phyloP scores from a whole-genome alignment of 2,113 vertebrate genomes.

The Tachuris rubrigastra region DNA sequence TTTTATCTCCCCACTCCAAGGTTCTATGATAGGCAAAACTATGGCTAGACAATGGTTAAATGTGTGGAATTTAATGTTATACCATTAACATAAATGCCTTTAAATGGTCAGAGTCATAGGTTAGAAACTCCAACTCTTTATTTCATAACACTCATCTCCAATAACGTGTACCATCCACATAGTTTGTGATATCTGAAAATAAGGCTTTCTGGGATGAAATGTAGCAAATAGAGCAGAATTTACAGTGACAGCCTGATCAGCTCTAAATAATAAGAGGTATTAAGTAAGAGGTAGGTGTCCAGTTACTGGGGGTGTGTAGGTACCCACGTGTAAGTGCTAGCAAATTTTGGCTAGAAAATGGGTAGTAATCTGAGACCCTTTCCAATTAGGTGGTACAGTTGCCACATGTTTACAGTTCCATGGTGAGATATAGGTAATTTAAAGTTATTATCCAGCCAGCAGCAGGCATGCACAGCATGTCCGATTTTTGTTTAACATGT shows the following conservation, averaged over 20 bases:
- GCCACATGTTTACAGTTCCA: conserved; percentile 7
- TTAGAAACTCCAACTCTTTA: background rate
- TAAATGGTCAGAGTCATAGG: background rate
- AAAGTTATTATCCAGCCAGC: background rate
- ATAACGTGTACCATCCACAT: background rate
- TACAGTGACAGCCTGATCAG: background rate
- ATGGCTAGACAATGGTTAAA: background rate
- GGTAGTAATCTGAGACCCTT: background rate
- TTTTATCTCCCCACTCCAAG: background rate
- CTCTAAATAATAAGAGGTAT: background rate
- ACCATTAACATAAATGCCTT: background rate
- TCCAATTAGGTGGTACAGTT: background rate
- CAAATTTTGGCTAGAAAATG: background rate
- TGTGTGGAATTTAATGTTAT: background rate
- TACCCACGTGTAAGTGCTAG: background rate
- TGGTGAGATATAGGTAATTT: background rate
- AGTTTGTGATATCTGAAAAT: background rate
- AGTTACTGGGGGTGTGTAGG: background rate
- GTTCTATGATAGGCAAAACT: background rate
- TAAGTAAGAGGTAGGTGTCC: background rate
- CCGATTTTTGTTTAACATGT: background rate
- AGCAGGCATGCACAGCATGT: background rate
- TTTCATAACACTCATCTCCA: background rate
- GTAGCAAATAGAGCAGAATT: background rate
- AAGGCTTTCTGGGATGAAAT: background rate